Conservation (phyloP, 1,140 invertebrate species). For the Drosophila nigromelanica region DNA sequence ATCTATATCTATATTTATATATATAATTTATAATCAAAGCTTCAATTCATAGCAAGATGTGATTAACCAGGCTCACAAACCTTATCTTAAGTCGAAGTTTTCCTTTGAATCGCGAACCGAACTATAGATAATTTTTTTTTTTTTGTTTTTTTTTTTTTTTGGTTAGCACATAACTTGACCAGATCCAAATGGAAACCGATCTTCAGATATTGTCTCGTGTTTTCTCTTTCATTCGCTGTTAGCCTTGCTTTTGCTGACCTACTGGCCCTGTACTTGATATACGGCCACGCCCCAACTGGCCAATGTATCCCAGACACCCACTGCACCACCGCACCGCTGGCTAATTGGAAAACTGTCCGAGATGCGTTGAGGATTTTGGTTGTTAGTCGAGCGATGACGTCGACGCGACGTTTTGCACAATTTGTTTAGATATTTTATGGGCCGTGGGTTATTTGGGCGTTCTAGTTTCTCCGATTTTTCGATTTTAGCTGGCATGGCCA, state of each 20-base stretch:
- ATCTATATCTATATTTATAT: no score
- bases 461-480: slow-evolving; percentile 56
- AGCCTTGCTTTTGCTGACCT: slow-evolving; percentile 18
- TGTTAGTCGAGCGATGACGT: slow-evolving; percentile 29
- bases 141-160: no score
- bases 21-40: no score
- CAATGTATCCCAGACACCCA: no score
- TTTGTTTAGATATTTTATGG: slow-evolving; percentile 70
- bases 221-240: slow-evolving; percentile 13
- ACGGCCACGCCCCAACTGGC: neutral
- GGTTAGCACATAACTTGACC: no score
- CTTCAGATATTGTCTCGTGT: no score
- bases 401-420: slow-evolving; percentile 53
- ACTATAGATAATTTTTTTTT: no score
- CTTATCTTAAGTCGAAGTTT: no score
- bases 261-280: slow-evolving; percentile 4
- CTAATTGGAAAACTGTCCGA: slow-evolving; percentile 60
- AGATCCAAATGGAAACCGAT: no score
- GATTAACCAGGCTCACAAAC: no score
- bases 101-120: no score
- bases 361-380: slow-evolving; percentile 20
- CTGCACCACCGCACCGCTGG: neutral
- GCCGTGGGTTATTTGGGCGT: slow-evolving; percentile 52
- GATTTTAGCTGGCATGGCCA: slow-evolving; percentile 20
- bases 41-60: no score